phyloP scores from a whole-genome alignment of 2,797 vertebrate genomes.

The Kryptopterus vitreolus region DNA sequence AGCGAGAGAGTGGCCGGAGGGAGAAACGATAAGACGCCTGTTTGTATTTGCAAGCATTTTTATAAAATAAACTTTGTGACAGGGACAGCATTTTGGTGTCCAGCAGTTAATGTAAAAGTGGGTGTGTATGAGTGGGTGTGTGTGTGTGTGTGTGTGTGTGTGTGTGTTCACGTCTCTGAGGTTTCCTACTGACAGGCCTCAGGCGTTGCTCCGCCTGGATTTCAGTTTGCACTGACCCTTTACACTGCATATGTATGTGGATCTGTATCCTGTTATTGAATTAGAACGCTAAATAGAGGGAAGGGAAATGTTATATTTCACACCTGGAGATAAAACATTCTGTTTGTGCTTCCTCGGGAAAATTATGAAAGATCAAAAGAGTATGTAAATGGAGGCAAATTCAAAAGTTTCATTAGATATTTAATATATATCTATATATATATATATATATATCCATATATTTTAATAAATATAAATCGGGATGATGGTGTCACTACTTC shows the following conservation, averaged over 20 bases:
- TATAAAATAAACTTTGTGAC: constrained; percentile 6
- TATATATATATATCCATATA: no score
- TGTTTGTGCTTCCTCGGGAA: neutral
- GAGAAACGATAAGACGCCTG: constrained; percentile 52
- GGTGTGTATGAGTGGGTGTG: neutral
- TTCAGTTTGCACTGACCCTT: constrained; percentile 50
- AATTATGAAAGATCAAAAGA: neutral
- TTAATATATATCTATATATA: no score
- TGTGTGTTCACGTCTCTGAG: constrained; percentile 45
- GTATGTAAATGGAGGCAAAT: no score
- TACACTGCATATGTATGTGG: neutral
- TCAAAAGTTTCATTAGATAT: no score
- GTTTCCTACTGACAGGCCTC: constrained; percentile 50
- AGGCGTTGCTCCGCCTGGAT: constrained; percentile 47
- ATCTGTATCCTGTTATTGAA: neutral
- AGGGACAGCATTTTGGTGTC: neutral
- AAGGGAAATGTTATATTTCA: neutral
- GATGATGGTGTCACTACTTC: no score
- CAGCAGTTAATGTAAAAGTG: constrained; percentile 12
- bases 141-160: constrained; percentile 8
- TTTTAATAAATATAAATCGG: no score
- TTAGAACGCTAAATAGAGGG: neutral
- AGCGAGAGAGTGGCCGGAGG: constrained; percentile 48
- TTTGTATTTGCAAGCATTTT: constrained; percentile 28
- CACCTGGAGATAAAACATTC: neutral